Evolutionary conservation across 2,797 vertebrate genomes (phyloP).

Genomic region (Sarcophilus harrisii): DNA sequence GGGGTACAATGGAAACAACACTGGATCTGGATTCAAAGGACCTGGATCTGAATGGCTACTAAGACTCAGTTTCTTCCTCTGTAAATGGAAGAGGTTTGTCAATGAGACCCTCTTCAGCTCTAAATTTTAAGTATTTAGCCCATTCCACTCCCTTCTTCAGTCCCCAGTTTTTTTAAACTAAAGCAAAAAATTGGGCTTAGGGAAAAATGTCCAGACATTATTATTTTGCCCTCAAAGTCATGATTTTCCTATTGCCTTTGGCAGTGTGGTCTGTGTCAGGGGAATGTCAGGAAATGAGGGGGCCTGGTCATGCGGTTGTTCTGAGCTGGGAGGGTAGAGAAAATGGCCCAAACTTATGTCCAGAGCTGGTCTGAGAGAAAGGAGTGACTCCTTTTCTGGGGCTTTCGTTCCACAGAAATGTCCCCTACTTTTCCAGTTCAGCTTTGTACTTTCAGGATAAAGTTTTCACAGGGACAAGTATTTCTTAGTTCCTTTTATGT

Average conservation of each 20-base stretch:
- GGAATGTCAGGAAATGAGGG: conserved; percentile 58
- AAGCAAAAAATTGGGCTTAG: background rate
- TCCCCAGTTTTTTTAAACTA: background rate
- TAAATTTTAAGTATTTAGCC: background rate
- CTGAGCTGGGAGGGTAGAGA: conserved; percentile 25
- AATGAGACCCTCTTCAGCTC: background rate
- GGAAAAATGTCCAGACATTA: conserved; percentile 2
- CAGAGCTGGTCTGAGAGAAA: background rate
- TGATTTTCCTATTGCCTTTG: conserved; percentile 69
- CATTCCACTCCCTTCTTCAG: background rate
- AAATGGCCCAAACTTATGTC: background rate
- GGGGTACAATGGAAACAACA: background rate
- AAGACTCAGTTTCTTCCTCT: background rate
- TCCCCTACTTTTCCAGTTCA: background rate
- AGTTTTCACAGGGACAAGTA: background rate
- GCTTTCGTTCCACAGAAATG: background rate
- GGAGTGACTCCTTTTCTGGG: background rate
- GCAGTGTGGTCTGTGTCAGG: conserved; percentile 52
- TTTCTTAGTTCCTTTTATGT: background rate
- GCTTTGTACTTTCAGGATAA: background rate
- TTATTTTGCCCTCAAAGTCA: conserved; percentile 45
- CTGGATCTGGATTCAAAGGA: background rate
- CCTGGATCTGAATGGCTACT: background rate
- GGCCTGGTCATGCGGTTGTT: conserved; percentile 30
- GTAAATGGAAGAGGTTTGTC: background rate